A percentile compares a stretch with the other conserved stretches of the same genome.
Conservation (phyloP, 2,113 vertebrate species). For the Laticauda colubrina region DNA sequence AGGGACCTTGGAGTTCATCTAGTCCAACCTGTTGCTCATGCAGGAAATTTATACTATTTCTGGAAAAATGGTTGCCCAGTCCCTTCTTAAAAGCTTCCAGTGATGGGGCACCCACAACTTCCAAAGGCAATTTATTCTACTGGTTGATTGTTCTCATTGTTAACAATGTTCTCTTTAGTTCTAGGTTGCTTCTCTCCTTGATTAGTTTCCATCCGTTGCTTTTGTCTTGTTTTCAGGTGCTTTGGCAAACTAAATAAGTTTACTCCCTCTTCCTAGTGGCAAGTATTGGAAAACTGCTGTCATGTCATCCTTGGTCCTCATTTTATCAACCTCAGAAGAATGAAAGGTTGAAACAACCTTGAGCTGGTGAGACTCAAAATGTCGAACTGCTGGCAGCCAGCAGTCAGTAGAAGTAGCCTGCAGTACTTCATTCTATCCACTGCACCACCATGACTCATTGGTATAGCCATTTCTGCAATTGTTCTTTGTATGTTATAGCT, state of each 20-base stretch:
- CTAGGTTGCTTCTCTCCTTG: not conserved
- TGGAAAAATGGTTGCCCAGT: not conserved
- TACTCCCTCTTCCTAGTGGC: too few species aligned
- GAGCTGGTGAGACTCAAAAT: too few species aligned
- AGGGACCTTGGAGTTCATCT: not conserved
- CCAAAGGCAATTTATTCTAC: not conserved
- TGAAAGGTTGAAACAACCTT: too few species aligned
- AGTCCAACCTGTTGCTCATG: not conserved
- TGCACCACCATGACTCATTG: too few species aligned
- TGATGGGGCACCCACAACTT: not conserved
- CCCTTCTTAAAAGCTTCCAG: not conserved
- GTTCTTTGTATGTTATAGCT: not conserved
- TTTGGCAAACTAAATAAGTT: not conserved
- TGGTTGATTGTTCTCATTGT: not conserved
- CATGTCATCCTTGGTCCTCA: not conserved
- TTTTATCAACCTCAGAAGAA: too few species aligned
- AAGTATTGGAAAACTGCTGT: not conserved
- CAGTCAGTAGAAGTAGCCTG: too few species aligned
- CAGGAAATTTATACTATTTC: not conserved
- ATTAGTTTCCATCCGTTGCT: not conserved
- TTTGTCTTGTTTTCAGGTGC: not conserved
- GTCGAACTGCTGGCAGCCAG: too few species aligned
- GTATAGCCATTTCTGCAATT: not conserved
- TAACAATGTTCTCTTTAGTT: not conserved
- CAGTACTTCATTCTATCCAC: too few species aligned